A percentile compares a stretch with the other conserved stretches of the same genome.
Conservation (phyloP, 2,888 invertebrate genomes). For the Eupelmus urozonus region DNA sequence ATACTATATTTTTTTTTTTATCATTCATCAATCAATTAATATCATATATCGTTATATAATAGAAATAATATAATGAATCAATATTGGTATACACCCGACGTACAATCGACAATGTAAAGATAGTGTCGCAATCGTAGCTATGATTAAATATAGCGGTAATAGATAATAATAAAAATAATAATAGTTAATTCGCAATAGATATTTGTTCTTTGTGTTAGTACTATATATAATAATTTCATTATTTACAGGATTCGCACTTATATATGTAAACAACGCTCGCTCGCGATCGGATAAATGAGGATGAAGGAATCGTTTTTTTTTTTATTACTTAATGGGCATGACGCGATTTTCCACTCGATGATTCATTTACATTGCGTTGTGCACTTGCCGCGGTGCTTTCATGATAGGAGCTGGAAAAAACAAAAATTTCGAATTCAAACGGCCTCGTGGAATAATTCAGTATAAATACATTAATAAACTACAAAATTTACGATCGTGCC, state of each 20-base stretch:
- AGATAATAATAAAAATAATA: conserved; percentile 18
- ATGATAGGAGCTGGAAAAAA: not conserved
- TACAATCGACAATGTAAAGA: conserved; percentile 12
- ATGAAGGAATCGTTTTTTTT: too few relatives aligned
- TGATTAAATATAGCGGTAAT: not conserved
- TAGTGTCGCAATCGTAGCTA: too few relatives aligned
- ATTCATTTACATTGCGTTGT: conserved; percentile 13
- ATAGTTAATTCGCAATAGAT: conserved; percentile 27
- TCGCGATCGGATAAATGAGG: too few relatives aligned
- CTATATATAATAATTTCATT: conserved; percentile 11
- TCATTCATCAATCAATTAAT: conserved; percentile 1
- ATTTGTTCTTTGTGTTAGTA: conserved; percentile 20
- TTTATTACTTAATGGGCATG: not conserved
- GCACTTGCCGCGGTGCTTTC: not conserved
- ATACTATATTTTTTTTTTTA: conserved; percentile 26
- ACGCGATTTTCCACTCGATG: not conserved
- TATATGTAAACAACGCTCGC: conserved; percentile 1
- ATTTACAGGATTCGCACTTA: conserved; percentile 29
- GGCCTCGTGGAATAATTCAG: too few relatives aligned
- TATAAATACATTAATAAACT: too few relatives aligned
- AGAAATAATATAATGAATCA: conserved; percentile 19
- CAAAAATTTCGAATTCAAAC: too few relatives aligned
- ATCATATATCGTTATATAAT: not conserved
- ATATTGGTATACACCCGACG: not conserved
- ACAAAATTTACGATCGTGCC: too few relatives aligned